Evolutionary conservation across 2,113 vertebrate species (phyloP), one percentile per base, ranked within the genome.

Genomic region (Nerophis ophidion): DNA sequence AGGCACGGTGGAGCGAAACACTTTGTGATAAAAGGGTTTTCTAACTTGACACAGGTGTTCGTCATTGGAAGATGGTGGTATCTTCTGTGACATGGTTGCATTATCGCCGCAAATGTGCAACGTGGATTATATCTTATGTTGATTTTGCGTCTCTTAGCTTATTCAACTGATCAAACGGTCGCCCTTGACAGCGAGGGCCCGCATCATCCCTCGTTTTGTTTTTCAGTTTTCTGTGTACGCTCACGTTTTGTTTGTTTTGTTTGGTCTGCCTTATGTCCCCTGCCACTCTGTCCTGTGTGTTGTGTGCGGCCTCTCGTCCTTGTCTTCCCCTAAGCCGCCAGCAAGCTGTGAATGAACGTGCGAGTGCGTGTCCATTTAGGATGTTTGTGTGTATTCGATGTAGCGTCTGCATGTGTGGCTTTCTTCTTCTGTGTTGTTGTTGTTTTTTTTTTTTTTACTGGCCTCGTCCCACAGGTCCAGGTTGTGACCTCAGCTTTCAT

Each of bases 401-500:
- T 58, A 44, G 45, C 5, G 34, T 50, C 47, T 47, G 70, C 66
- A 59, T 71, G 70, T 71, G 81, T 71, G 68, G 64, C 55, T 79
- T 68, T 72, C 60, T 75, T 33, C 65, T 17, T 38, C 7, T 70
- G 71, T 78, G 70, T 58, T 36, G 62, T 47, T 51, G 0, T 1
- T 52, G 14, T 12, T 34, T 35, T 12, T 34, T 5, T 15, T 56
- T 42, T 42, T 42, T 4, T 60, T 46, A 52, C 65, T 54, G 59
- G 72, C 76, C 75, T 81, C 59, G 68, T 84, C 85, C 80, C 83
- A 74, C 72, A 59, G 79, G 76, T 83, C 71, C 78, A 70, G 79
- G 78, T 81, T 79, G 66, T 80, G 83, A 86, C 86, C 84, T 82
- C 76, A 12, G 71, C 86, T 85, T 86, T 86, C 84, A 86, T 87